Evolutionary conservation across 2,888 invertebrate species (phyloP), one percentile per base, ranked within the genome.

Genomic region (Timema cristinae): DNA sequence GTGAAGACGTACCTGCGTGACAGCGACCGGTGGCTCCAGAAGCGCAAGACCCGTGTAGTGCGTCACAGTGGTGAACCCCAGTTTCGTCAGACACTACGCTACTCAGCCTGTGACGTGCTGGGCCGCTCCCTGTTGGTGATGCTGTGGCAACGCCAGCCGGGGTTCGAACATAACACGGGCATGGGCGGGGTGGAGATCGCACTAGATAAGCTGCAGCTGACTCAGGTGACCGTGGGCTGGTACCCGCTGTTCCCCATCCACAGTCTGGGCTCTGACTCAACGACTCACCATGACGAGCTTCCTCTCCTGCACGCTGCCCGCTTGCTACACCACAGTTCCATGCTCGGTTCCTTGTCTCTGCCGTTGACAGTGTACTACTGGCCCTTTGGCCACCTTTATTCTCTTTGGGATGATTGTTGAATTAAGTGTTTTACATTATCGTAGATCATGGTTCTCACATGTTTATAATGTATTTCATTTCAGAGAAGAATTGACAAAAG

Each of bases 1-100:
- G 95, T 96, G 70, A 96, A 97, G 84, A 96, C 95, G 76, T 96
- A 95, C 81, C 86, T 96, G 73, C 90, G 94, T 73, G 95, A 95
- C 80, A 93, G 93, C 48, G 94, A 94, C 76, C 90, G 93, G 76
- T 91, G 94, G 89, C 85, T 95, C 73, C 94, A 95, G 82, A 96
- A 96, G 83, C 91, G 94, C 79, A 97, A 97, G 83, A 97, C 96
- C 2, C 87, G 93, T 66, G 91, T 95, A 50, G 87, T 92, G 32
- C 88, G 92, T 70, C 92, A 92, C 79, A 90, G 91, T 68, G 89
- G 89, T 72, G 93, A 94, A 80, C 96, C 96, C 7, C 89, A 92
- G 78, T 97, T 91, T 84, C 89, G 92, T 72, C 95, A 95, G 82
- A 95, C 93, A 52, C 88, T 97, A 76, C 92, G 93, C 80, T 97